phyloP scores from a whole-genome alignment of 1,140 invertebrate species.

The Eumaeus atala region DNA sequence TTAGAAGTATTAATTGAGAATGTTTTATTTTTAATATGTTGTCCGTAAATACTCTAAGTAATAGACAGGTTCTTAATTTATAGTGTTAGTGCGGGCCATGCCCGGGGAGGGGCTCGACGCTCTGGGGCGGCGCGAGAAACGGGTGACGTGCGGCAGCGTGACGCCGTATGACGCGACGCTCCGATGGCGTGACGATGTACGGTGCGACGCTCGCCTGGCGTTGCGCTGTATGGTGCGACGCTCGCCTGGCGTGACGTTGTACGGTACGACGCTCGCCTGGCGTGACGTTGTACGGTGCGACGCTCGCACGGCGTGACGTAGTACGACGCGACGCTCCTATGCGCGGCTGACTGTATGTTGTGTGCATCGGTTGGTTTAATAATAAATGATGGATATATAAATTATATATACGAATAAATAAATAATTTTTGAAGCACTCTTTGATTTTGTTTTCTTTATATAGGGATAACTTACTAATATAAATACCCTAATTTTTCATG shows the following conservation, averaged over 20 bases:
- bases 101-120: neutral
- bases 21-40: conserved; percentile 26
- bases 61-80: conserved; percentile 37
- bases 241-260: too few relatives aligned
- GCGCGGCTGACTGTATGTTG: conserved; percentile 45
- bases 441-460: conserved; percentile 43
- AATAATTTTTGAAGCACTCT: conserved; percentile 70
- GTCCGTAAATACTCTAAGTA: conserved; percentile 24
- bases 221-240: too few relatives aligned
- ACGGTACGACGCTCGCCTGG: too few relatives aligned
- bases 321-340: neutral
- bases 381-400: conserved; percentile 71
- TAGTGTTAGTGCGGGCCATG: conserved; percentile 10
- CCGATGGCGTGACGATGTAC: too few relatives aligned
- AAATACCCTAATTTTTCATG: too few relatives aligned
- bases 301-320: conserved; percentile 5
- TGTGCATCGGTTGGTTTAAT: conserved; percentile 68
- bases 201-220: too few relatives aligned
- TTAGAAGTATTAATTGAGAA: conserved; percentile 32
- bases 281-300: conserved; percentile 3
- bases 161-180: too few relatives aligned
- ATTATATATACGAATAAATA: conserved; percentile 73
- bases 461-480: too few relatives aligned
- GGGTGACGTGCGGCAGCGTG: too few relatives aligned
- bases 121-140: too few relatives aligned